Base-by-base conservation (phyloP, 2,797 vertebrate species). In the Poecilia picta region DNA sequence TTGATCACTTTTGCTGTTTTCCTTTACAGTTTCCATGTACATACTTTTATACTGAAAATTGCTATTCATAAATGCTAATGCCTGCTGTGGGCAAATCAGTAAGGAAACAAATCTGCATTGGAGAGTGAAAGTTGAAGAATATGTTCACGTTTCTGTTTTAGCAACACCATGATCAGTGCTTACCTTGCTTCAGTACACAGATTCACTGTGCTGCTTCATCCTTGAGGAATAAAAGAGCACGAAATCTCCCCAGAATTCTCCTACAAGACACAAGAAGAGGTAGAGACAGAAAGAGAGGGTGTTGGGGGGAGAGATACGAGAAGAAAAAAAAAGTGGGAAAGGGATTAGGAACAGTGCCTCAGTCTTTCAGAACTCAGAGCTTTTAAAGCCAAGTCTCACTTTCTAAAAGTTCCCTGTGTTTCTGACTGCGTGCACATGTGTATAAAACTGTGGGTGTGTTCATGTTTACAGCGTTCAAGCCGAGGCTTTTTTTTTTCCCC, bases 191-290 rank as follows among this genome's bases (percentile, higher is more conserved):
- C 85, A 95, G 85, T 85, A 81, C 83, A 88, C 74, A 83, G 82
- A 78, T 84, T 84, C 81, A 59, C 89, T 45, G 74, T 53, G 87
- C 85, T 87, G 90, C 90, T 93, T 93, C 94, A 95, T 95, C 88
- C 92, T 94, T 91, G 90, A 92, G 92, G 89, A 93, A 89, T 73
- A 92, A 94, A 93, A 95, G 93, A 93, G 80, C 64, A 81, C 83
- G 93, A 93, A 94, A 93, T 91, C 93, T 92, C 93, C 93, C 80
- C 85, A 93, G 93, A 95, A 95, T 95, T 95, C 94, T 93, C 94
- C 94, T 95, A 91, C 77, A 82, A 87, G 64, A 89, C 53, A 89
- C 82, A 87, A 77, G 74, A 55, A 76, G 73, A 81, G 77, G 83
- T 28, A 62, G 8, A 78, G 83, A 79, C 53, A 75, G 59, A 74